These are phyloP conservation scores for Ditula angustiorana DNA, from an alignment of 2,888 invertebrate genomes.

Conservation along the genomic window DNA sequence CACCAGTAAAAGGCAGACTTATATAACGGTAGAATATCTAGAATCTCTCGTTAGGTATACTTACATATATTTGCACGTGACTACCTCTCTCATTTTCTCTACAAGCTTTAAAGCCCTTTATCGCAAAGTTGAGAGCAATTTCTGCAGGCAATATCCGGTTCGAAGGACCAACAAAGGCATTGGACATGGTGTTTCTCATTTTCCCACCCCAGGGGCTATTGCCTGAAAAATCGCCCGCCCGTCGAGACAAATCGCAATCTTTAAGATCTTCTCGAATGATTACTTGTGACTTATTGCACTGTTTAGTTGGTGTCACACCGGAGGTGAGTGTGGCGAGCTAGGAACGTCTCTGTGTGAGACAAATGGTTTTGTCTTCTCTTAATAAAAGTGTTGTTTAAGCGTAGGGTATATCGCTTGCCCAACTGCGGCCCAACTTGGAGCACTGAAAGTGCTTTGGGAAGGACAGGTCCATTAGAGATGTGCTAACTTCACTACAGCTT, in stretches of 20 bases:
- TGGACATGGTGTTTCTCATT: conserved; percentile 38
- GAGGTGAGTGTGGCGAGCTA: neutral
- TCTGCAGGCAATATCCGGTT: conserved; percentile 48
- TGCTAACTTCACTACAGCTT: too few species aligned
- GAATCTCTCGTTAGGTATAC: too few species aligned
- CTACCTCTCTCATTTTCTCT: conserved; percentile 2
- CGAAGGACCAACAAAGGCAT: conserved; percentile 32
- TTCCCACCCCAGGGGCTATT: conserved; percentile 49
- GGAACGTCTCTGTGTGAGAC: neutral
- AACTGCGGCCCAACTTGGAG: too few species aligned
- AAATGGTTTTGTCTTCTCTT: too few species aligned
- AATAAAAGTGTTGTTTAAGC: too few species aligned
- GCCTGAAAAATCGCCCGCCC: conserved; percentile 61
- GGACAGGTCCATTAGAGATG: too few species aligned
- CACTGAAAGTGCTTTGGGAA: too few species aligned
- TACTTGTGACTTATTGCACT: conserved; percentile 63
- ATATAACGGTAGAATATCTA: too few species aligned
- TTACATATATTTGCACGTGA: neutral
- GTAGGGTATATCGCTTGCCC: too few species aligned
- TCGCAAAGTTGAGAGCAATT: neutral
- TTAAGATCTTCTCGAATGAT: conserved; percentile 65
- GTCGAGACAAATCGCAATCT: conserved; percentile 68
- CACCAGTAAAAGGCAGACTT: too few species aligned
- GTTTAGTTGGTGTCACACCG: conserved; percentile 44
- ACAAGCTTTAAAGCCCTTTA: conserved; percentile 7